phyloP scores from a whole-genome alignment of 2,113 vertebrate genomes.

The Aspidoscelis tigris region DNA sequence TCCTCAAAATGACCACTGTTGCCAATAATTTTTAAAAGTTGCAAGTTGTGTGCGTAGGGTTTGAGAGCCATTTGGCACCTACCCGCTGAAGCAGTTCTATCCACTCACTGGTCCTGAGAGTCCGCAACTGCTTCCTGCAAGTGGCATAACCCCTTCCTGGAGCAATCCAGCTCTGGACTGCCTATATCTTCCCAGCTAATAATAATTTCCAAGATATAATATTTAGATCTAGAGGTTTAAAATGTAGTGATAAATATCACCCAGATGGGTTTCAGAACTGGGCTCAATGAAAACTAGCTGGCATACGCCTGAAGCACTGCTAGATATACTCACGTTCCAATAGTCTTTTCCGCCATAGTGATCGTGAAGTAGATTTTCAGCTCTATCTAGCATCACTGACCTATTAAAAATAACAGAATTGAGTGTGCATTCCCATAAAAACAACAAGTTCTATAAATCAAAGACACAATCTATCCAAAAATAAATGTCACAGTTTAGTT shows the following conservation, averaged over 20 bases:
- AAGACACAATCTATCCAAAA: not conserved
- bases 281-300: not conserved
- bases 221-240: not conserved
- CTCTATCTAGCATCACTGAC: slow-evolving; percentile 95
- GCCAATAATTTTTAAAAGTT: too few relatives aligned
- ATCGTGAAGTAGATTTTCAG: slow-evolving; percentile 96
- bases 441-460: slow-evolving; percentile 3
- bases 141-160: too few relatives aligned
- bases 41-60: too few relatives aligned
- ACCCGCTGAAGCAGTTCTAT: too few relatives aligned
- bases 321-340: slow-evolving; percentile 90
- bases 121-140: too few relatives aligned
- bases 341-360: slow-evolving; percentile 96
- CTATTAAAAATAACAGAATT: slow-evolving; percentile 67
- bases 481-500: not conserved
- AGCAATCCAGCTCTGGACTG: too few relatives aligned
- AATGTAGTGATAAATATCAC: not conserved
- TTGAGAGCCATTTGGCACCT: too few relatives aligned
- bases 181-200: too few relatives aligned
- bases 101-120: too few relatives aligned
- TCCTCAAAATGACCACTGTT: too few relatives aligned
- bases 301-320: slow-evolving; percentile 21
- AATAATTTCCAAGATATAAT: not conserved
- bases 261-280: not conserved
- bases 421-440: slow-evolving; percentile 47